Evolutionary conservation across 2,888 invertebrate species (phyloP).

Genomic region (Elegia similella): DNA sequence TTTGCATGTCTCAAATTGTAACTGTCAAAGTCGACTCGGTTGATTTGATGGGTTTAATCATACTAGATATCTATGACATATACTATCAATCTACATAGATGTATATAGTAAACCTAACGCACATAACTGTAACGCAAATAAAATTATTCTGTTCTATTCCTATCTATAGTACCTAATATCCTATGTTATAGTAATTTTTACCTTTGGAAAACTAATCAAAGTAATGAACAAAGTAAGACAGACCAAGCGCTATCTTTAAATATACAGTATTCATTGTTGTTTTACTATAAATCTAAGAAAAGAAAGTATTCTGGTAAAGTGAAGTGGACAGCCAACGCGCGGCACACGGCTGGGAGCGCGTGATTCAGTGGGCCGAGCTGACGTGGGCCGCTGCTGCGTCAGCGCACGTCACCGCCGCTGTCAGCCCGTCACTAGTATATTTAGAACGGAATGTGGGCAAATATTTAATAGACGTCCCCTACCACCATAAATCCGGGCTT

Average conservation of each 20-base stretch:
- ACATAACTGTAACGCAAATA: no score
- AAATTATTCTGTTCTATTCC: no score
- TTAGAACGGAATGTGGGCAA: slow-evolving; percentile 65
- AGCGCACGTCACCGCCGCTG: slow-evolving; percentile 57
- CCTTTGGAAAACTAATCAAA: no score
- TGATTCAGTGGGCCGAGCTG: slow-evolving; percentile 61
- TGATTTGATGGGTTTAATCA: no score
- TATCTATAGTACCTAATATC: no score
- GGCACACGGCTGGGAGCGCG: slow-evolving; percentile 37
- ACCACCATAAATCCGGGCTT: slow-evolving; percentile 52
- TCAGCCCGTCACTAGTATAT: slow-evolving; percentile 66
- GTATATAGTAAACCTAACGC: no score
- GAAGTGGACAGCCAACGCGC: neutral
- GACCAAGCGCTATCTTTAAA: neutral
- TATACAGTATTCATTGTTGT: neutral
- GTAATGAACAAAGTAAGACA: neutral
- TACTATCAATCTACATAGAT: no score
- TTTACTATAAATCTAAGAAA: neutral
- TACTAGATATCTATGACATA: no score
- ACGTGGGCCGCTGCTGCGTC: slow-evolving; percentile 61
- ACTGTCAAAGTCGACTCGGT: no score
- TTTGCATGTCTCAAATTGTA: no score
- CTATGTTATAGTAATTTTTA: no score
- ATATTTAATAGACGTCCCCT: slow-evolving; percentile 48
- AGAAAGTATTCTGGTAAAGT: neutral